Evolutionary conservation across 2,113 vertebrate genomes (phyloP), one percentile per base, ranked within the genome.

Genomic region (Caloenas nicobarica): DNA sequence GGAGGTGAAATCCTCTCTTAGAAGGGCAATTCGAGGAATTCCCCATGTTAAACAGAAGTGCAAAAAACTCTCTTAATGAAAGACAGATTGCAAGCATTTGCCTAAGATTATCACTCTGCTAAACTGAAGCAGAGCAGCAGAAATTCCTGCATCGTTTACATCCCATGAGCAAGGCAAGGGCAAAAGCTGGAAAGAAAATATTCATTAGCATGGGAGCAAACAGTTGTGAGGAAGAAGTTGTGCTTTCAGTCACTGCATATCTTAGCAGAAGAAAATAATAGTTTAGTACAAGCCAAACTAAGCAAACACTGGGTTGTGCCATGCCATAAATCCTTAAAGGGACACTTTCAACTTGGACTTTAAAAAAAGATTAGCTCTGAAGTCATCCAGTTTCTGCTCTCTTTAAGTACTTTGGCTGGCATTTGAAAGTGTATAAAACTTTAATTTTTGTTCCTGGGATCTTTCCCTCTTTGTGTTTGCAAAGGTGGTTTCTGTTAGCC

Each of bases 41-140:
- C 17, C 1, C 88, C 4, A 29, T 70, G 72, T 88, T 96, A 96
- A 96, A 95, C 79, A 96, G 96, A 96, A 97, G 91, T 92, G 88
- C 89, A 97, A 93, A 95, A 96, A 92, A 25, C 28, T 89, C 40
- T 92, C 95, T 79, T 96, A 97, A 97, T 97, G 96, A 95, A 97
- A 97, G 94, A 97, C 97, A 97, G 95, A 97, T 91, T 97, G 88
- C 34, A 34, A 65, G 36, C 7, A 0, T 89, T 97, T 97, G 80
- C 91, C 91, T 68, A 14, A 73, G 91, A 96, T 89, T 70, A 77
- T 96, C 81, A 72, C 64, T 94, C 54, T 1, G 4, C 68, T 95
- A 70, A 93, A 77, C 79, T 79, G 74, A 95, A 96, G 91, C 89
- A 97, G 94, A 95, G 62, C 46, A 50, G 86, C 31, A 1, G n/a